A percentile compares a stretch with the other conserved stretches of the same genome.
phyloP scores from a whole-genome alignment of 2,797 vertebrate species.

The Protosalanx chinensis region DNA sequence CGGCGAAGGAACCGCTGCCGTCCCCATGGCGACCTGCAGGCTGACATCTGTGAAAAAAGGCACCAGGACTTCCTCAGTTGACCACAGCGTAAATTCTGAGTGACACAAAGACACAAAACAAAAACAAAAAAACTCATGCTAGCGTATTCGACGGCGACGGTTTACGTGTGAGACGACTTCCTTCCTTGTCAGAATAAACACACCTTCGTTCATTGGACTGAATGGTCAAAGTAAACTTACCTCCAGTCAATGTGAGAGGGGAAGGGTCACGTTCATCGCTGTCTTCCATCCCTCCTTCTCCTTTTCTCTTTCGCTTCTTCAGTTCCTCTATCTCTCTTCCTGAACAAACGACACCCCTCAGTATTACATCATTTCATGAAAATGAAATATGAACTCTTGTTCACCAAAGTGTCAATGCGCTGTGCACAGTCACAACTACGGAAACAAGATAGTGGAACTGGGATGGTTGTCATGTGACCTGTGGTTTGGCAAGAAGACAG shows the following conservation, averaged over 20 bases:
- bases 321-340: slow-evolving; percentile 41
- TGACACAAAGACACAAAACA: slow-evolving; percentile 36
- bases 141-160: neutral
- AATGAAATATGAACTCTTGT: neutral
- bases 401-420: neutral
- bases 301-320: slow-evolving; percentile 52
- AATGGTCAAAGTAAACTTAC: slow-evolving; percentile 45
- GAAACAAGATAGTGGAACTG: slow-evolving; percentile 27
- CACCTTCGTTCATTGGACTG: neutral
- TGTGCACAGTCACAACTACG: slow-evolving; percentile 4
- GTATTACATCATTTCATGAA: slow-evolving; percentile 24
- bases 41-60: slow-evolving; percentile 61
- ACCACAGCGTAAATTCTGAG: slow-evolving; percentile 46
- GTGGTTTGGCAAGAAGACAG: slow-evolving; percentile 58
- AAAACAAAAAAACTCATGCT: neutral
- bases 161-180: neutral
- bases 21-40: slow-evolving; percentile 43
- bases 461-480: slow-evolving; percentile 50
- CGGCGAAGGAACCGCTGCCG: neutral
- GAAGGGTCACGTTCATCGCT: slow-evolving; percentile 23
- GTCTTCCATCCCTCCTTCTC: slow-evolving; percentile 49
- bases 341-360: neutral
- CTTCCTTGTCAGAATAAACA: neutral
- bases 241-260: slow-evolving; percentile 17
- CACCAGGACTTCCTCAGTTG: slow-evolving; percentile 61